Conservation (phyloP, 2,888 invertebrate genomes). For the Desoria tigrina region DNA sequence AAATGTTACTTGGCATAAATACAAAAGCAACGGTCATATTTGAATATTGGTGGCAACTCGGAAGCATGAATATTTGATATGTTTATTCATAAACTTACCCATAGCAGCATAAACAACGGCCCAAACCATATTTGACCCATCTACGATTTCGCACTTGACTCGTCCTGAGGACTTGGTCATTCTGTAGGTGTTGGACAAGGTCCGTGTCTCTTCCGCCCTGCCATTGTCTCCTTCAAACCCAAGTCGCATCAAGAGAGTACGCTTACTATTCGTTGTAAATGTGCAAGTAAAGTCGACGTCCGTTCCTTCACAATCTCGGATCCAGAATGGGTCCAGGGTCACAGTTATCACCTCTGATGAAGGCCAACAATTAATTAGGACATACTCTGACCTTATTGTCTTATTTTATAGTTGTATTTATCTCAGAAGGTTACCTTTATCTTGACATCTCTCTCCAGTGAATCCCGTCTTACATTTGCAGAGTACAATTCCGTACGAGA, state of each 20-base stretch:
- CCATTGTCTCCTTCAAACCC: conserved; percentile 18
- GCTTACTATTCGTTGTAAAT: conserved; percentile 34
- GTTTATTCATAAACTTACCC: conserved; percentile 24
- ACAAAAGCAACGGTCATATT: too few species aligned
- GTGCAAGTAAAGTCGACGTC: conserved; percentile 39
- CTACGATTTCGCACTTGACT: conserved; percentile 32
- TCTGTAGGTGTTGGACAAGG: conserved; percentile 22
- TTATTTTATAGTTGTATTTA: too few species aligned
- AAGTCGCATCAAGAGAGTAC: conserved; percentile 27
- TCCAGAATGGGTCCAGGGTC: conserved; percentile 44
- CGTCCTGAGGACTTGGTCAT: conserved; percentile 13
- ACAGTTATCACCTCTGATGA: conserved; percentile 40
- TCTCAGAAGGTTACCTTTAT: conserved; percentile 34
- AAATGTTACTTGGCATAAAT: too few species aligned
- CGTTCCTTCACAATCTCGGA: conserved; percentile 34
- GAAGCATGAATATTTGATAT: background rate
- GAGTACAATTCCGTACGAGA: conserved; percentile 31
- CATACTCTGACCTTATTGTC: too few species aligned
- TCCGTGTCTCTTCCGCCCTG: conserved; percentile 16
- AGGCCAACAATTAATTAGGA: conserved; percentile 5
- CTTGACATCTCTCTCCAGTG: conserved; percentile 41
- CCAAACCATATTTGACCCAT: conserved; percentile 22
- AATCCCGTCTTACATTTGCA: conserved; percentile 45
- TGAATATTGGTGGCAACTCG: background rate
- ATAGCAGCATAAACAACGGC: conserved; percentile 33